Evolutionary conservation across 2,888 invertebrate genomes (phyloP), one percentile per base, ranked within the genome.

Genomic region (Baccha elongata): DNA sequence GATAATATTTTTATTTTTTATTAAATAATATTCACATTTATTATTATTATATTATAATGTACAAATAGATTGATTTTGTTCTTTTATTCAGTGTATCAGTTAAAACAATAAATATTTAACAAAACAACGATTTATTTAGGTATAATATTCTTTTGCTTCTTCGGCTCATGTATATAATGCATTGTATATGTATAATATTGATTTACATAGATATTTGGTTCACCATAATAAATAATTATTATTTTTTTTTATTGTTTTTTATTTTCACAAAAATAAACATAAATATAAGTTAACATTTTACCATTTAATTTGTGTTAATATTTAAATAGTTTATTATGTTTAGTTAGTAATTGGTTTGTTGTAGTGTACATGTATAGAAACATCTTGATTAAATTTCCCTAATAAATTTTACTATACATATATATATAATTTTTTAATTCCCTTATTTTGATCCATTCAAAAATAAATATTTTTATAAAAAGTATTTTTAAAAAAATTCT

Each of bases 301-400:
- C 32, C n/a, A 64, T 68, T 62, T 11, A 35, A n/a, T 44, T 26
- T 53, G n/a, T 37, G 8, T 17, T 13, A 40, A 35, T 48, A 35
- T 53, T 69, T 40, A 4, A 19, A 48, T 65, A 48, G 5, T 52
- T 11, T 64, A 44, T 64, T 42, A 19, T 75, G 13, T 8, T 17
- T 69, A 29, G n/a, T 23, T 48, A 72, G 29, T 69, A 53, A 60
- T 40, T 50, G 37, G 35, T 53, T 64, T 37, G 55, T 58, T 21
- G 17, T 83, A 72, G 83, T 83, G 83, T 83, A 83, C 83, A 83
- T 83, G 83, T 78, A 83, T 83, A 83, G 78, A 83, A 83, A 83
- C 48, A 13, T 78, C 60, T 74, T 62, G 21, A 37, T 72, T 67
- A 53, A 53, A 32, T 35, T 75, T 78, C 52, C 60, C 71, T 71